Evolutionary conservation across 2,113 vertebrate genomes (phyloP).

Genomic region (Steatornis caripensis): DNA sequence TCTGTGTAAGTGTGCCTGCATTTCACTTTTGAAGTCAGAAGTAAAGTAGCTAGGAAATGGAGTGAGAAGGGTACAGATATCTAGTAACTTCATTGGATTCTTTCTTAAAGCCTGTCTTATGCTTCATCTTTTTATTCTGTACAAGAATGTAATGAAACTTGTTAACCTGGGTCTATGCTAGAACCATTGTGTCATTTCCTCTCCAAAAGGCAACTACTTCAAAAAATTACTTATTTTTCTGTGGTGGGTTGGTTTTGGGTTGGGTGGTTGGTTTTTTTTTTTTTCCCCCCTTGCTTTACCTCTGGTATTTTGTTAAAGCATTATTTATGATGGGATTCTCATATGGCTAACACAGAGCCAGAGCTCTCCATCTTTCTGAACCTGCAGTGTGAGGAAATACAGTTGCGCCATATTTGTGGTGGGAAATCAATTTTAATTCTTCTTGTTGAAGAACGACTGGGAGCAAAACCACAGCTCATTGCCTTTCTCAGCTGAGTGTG

Average conservation of each 20-base stretch:
- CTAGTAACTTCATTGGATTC: background rate
- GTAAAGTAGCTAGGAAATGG: background rate
- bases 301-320: background rate
- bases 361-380: background rate
- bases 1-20: background rate
- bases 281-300: background rate
- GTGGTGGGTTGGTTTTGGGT: background rate
- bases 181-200: background rate
- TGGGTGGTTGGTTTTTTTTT: background rate
- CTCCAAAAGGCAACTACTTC: background rate
- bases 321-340: background rate
- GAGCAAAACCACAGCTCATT: background rate
- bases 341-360: background rate
- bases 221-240: background rate
- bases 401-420: background rate
- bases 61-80: background rate
- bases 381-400: background rate
- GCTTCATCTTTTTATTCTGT: background rate
- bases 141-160: background rate
- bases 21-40: background rate
- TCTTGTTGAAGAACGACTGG: background rate
- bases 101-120: background rate
- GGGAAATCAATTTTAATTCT: background rate
- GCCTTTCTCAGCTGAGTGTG: background rate
- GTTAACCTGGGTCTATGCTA: background rate